Evolutionary conservation across 1,140 invertebrate genomes (phyloP).

Genomic region (Drosophila nigrodunni): DNA sequence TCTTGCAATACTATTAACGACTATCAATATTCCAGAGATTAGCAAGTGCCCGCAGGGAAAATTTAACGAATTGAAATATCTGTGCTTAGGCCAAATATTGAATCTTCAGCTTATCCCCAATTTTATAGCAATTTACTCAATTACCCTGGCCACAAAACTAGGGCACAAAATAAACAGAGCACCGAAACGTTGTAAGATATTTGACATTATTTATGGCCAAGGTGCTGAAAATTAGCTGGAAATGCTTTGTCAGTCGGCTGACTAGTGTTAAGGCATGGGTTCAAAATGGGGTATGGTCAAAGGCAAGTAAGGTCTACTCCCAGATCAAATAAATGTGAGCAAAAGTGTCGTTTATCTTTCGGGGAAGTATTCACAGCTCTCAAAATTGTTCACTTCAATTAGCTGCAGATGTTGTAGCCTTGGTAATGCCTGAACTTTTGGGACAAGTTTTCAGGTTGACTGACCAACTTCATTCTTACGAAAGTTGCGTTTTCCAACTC

Average conservation of each 20-base stretch:
- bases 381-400: conserved; percentile 63
- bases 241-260: not conserved
- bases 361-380: conserved; percentile 10
- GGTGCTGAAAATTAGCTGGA: not conserved
- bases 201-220: conserved; percentile 29
- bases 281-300: conserved; percentile 9
- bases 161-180: conserved; percentile 25
- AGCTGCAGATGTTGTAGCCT: conserved; percentile 57
- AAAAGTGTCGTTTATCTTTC: conserved; percentile 74
- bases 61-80: not conserved
- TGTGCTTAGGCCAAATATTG: not conserved
- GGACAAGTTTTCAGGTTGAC: conserved; percentile 64
- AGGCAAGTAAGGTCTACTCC: conserved; percentile 20
- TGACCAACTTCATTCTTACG: conserved; percentile 36
- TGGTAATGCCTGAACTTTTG: conserved; percentile 60
- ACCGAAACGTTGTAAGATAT: conserved; percentile 14
- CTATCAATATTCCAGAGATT: not conserved
- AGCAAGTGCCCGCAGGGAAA: not conserved
- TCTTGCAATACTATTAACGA: not conserved
- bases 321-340: conserved; percentile 59
- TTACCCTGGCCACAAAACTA: conserved; percentile 55
- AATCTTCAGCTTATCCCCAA: conserved; percentile 31
- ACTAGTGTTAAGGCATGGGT: conserved; percentile 7
- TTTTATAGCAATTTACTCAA: conserved; percentile 64
- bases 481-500: conserved; percentile 18